Evolutionary conservation across 1,140 invertebrate genomes (phyloP).

Genomic region (Drosophila subobscura): DNA sequence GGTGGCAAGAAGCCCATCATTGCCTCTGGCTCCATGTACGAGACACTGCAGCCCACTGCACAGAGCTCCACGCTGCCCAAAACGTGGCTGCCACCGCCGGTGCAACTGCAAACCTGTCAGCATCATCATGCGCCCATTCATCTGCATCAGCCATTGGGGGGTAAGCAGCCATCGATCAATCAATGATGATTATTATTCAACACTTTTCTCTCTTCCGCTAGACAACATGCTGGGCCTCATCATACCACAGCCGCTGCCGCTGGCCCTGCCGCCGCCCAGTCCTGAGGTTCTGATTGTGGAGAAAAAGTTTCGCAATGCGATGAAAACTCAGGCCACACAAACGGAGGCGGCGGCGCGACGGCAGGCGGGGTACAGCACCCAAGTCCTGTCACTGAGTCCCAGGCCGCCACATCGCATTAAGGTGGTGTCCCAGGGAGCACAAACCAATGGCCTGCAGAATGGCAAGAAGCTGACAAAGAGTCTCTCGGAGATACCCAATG

Average conservation of each 20-base stretch:
- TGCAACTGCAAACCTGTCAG: conserved; percentile 68
- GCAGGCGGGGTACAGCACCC: conserved; percentile 87
- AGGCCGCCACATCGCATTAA: conserved; percentile 89
- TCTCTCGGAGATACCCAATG: conserved; percentile 88
- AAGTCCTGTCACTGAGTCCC: conserved; percentile 91
- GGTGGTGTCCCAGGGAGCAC: conserved; percentile 94
- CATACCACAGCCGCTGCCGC: conserved; percentile 61
- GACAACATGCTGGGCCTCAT: conserved; percentile 69
- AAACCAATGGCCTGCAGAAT: conserved; percentile 91
- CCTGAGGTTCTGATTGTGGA: conserved; percentile 84
- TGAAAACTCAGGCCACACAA: conserved; percentile 97
- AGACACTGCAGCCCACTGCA: conserved; percentile 66
- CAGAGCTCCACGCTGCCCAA: conserved; percentile 64
- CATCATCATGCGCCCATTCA: conserved; percentile 74
- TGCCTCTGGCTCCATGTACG: conserved; percentile 70
- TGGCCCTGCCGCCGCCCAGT: conserved; percentile 63
- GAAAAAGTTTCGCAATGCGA: conserved; percentile 92
- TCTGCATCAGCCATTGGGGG: conserved; percentile 67
- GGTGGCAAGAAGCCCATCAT: conserved; percentile 86
- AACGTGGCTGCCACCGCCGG: conserved; percentile 54
- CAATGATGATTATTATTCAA: not conserved
- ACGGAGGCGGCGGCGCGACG: conserved; percentile 88
- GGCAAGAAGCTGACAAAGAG: conserved; percentile 91
- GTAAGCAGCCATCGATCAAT: conserved; percentile 7
- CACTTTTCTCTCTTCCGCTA: not conserved